These are phyloP conservation scores for Notolepis coatsorum DNA, from an alignment of 2,797 vertebrate genomes.

Conservation along the genomic window DNA sequence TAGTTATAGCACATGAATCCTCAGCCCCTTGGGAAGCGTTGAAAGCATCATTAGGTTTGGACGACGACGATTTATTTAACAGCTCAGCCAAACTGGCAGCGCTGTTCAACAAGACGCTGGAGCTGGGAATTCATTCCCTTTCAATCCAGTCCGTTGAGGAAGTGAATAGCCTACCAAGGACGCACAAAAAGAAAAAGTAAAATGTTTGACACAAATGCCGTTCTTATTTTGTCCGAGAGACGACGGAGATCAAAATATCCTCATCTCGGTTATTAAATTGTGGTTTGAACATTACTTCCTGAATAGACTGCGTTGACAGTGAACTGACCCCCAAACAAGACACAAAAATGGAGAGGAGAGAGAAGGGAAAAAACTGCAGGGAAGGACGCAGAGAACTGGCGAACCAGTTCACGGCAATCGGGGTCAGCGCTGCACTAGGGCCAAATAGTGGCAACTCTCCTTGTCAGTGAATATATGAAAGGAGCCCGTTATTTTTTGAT, in stretches of 20 bases:
- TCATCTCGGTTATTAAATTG: background rate
- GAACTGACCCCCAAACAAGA: constrained; percentile 14
- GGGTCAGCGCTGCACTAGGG: constrained; percentile 31
- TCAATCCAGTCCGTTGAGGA: constrained; percentile 51
- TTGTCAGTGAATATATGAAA: constrained; percentile 50
- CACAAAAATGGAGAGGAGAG: constrained; percentile 33
- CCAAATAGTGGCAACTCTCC: constrained; percentile 39
- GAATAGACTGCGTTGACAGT: constrained; percentile 44
- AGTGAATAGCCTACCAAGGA: constrained; percentile 1
- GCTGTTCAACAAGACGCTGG: constrained; percentile 16
- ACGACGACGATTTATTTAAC: constrained; percentile 47
- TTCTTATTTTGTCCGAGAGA: too few relatives aligned
- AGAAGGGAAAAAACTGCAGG: constrained; percentile 31
- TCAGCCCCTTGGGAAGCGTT: constrained; percentile 49
- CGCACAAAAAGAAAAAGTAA: background rate
- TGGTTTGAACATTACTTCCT: constrained; percentile 32
- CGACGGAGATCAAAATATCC: too few relatives aligned
- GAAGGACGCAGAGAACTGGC: constrained; percentile 32
- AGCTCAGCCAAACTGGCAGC: constrained; percentile 44
- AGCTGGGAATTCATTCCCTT: constrained; percentile 41
- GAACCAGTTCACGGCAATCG: constrained; percentile 44
- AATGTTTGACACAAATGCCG: background rate
- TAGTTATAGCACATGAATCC: constrained; percentile 55
- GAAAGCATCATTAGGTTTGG: constrained; percentile 42
- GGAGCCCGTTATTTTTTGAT: constrained; percentile 15